Base-by-base conservation (phyloP, 2,797 vertebrate genomes). In the Sebastes trivittatus region DNA sequence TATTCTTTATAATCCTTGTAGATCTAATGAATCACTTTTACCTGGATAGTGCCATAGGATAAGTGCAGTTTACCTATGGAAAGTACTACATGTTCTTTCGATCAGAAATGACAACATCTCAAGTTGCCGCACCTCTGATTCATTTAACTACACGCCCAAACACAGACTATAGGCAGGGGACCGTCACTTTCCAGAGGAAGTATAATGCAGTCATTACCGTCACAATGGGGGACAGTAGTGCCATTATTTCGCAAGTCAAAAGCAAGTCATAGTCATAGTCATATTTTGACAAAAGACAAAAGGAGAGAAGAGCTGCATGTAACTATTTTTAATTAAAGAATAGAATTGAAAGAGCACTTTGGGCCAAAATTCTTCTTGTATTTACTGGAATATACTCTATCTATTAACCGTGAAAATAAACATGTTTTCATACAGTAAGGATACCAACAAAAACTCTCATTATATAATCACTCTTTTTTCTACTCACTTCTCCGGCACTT, bases 51-150 rank as follows among this genome's bases (percentile, higher is more conserved):
- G 38, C 3, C 38, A 42, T 42, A 42, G 13, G 38, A 42, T 42
- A 42, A 42, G 1, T 42, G 23, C 27, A 14, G 6, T 60, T 58
- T 78, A 7, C 11, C 27, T 9, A 3, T 83, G 34, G 49, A 52
- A 76, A 55, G 20, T 22, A 29, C 16, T 34, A 46, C 20, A 25
- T 7, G 3, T 23, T 11, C 36, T 5, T 61, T 1, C 7, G 16
- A 72, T 23, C 16, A 71, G 6, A 46, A 61, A 73, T 75, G 4
- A 56, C 32, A 13, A 29, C 49, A 62, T 64, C 5, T 29, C 23
- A 54, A 4, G 5, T 77, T 62, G 5, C 36, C 13, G 46, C 60
- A 67, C 7, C 5, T 49, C 36, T 88, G 78, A 82, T 73, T 86
- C n/a, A 78, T 29, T 81, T 32, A 29, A 30, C 30, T 20, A 22